Evolutionary conservation across 2,797 vertebrate species (phyloP).

Genomic region (Hydrophis major): DNA sequence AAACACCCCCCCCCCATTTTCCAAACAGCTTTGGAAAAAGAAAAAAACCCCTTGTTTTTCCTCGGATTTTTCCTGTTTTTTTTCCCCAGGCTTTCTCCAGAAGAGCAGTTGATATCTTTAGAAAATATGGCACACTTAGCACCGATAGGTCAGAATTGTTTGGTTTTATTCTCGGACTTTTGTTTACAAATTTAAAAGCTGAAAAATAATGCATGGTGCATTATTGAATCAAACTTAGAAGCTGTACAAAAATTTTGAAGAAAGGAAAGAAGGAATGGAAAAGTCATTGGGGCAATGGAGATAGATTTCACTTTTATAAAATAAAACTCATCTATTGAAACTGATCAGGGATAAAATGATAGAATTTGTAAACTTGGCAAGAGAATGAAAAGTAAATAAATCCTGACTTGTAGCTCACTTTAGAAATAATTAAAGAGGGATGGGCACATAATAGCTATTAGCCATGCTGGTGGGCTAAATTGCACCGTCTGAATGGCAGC

Average conservation of each 20-base stretch:
- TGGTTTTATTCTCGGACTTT: neutral
- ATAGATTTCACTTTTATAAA: neutral
- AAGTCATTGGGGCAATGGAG: neutral
- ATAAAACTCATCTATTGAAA: neutral
- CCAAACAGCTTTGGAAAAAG: neutral
- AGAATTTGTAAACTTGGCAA: neutral
- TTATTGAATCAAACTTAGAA: neutral
- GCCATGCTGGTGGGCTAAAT: neutral
- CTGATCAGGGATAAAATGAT: neutral
- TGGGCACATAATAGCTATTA: neutral
- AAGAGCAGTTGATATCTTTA: neutral
- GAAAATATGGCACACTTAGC: neutral
- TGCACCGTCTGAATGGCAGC: neutral
- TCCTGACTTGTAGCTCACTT: neutral
- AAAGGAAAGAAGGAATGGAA: neutral
- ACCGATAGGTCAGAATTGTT: neutral
- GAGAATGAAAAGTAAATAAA: neutral
- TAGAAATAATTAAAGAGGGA: neutral
- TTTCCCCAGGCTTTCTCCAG: neutral
- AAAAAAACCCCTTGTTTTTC: neutral
- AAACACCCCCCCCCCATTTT: neutral
- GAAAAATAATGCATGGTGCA: neutral
- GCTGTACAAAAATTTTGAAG: neutral
- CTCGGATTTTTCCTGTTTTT: neutral
- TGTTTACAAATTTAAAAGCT: neutral